These are phyloP conservation scores for Potamilus streckersoni DNA, from an alignment of 1,140 invertebrate genomes.

Conservation along the genomic window DNA sequence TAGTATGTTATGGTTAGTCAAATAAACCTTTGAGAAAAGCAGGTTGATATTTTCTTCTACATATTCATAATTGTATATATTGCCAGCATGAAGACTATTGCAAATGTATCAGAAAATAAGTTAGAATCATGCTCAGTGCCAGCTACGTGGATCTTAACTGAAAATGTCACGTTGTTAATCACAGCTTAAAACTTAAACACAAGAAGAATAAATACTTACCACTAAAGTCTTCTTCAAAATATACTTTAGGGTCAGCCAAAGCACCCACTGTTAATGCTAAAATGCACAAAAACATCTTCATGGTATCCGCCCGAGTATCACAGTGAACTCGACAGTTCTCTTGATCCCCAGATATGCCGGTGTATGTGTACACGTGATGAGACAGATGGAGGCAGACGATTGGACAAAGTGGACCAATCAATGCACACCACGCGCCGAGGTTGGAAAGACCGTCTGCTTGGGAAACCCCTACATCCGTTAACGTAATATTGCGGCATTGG, in stretches of 20 bases:
- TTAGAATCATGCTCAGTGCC: background rate
- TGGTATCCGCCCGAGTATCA: constrained; percentile 29
- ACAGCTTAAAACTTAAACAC: background rate
- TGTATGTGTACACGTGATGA: constrained; percentile 51
- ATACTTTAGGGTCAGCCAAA: constrained; percentile 50
- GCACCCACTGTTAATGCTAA: constrained; percentile 46
- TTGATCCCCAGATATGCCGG: constrained; percentile 40
- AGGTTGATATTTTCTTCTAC: too few relatives aligned
- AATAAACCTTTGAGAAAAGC: too few relatives aligned
- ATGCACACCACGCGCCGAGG: constrained; percentile 59
- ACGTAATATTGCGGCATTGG: background rate
- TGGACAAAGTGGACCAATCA: constrained; percentile 61
- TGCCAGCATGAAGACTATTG: background rate
- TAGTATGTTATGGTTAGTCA: too few relatives aligned
- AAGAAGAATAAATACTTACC: constrained; percentile 44
- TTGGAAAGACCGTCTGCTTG: constrained; percentile 30
- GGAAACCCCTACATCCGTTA: constrained; percentile 23
- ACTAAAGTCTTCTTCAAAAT: constrained; percentile 62
- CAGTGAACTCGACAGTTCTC: constrained; percentile 14
- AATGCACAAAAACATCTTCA: constrained; percentile 42
- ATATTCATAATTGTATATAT: background rate
- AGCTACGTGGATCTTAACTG: background rate
- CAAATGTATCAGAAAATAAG: background rate
- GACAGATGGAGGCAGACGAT: constrained; percentile 62
- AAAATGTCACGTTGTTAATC: background rate